Evolutionary conservation across 2,113 vertebrate species (phyloP).

Genomic region (Trachemys scripta): DNA sequence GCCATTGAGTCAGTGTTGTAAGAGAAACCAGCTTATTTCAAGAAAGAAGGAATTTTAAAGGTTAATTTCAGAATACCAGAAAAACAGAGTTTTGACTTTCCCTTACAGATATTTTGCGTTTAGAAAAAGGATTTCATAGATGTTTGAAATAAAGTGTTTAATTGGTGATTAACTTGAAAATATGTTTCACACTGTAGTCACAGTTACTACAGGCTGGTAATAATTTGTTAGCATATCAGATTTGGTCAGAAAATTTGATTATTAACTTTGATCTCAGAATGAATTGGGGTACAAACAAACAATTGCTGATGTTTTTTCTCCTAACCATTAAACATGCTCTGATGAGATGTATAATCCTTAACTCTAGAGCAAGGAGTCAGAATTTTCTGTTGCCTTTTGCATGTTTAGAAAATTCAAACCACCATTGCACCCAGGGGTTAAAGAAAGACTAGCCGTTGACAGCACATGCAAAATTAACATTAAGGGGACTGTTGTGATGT

Average conservation of each 20-base stretch:
- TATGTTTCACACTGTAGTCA: constrained; percentile 10
- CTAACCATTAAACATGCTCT: constrained; percentile 68
- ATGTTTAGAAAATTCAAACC: constrained; percentile 62
- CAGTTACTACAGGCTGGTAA: neutral
- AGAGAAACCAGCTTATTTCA: neutral
- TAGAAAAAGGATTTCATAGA: neutral
- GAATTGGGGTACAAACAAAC: constrained; percentile 64
- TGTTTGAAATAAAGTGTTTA: constrained; percentile 13
- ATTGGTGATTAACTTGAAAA: too few species aligned
- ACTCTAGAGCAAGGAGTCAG: constrained; percentile 66
- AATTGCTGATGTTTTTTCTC: constrained; percentile 48
- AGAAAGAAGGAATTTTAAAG: neutral
- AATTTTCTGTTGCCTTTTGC: constrained; percentile 57
- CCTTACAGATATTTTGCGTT: neutral
- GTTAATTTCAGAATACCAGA: neutral
- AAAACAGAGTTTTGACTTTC: constrained; percentile 23
- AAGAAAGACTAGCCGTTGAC: constrained; percentile 67
- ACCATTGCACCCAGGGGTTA: constrained; percentile 73
- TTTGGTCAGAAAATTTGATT: constrained; percentile 19
- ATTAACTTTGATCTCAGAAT: constrained; percentile 79
- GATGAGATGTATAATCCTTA: constrained; percentile 63
- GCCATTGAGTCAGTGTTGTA: neutral
- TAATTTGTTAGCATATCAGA: constrained; percentile 17
- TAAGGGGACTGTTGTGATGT: constrained; percentile 59
- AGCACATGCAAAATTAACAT: constrained; percentile 75